These are phyloP conservation scores for Hippoglossus hippoglossus DNA, from an alignment of 2,797 vertebrate species.

Conservation along the genomic window DNA sequence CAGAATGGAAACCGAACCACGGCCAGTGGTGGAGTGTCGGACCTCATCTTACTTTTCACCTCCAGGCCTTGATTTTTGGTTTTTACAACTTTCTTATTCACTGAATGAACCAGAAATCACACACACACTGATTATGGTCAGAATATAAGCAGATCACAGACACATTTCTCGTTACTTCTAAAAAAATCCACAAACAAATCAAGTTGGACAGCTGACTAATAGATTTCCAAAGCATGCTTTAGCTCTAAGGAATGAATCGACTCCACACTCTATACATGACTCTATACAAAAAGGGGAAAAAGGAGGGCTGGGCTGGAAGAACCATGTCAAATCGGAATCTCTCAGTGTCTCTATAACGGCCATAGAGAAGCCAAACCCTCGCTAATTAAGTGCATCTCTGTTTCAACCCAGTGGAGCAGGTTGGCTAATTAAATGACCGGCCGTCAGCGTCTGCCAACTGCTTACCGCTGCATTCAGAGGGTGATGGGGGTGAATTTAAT, in stretches of 20 bases:
- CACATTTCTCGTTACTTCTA: too few relatives aligned
- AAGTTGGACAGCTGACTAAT: neutral
- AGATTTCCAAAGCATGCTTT: conserved; percentile 2
- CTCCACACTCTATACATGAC: neutral
- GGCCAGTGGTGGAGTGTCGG: too few relatives aligned
- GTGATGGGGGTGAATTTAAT: conserved; percentile 69
- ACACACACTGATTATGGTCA: too few relatives aligned
- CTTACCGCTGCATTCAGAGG: conserved; percentile 58
- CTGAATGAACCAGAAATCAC: too few relatives aligned
- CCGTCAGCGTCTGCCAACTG: conserved; percentile 54
- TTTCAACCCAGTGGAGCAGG: conserved; percentile 55
- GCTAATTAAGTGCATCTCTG: conserved; percentile 68
- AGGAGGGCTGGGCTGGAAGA: neutral
- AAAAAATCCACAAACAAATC: too few relatives aligned
- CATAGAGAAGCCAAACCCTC: conserved; percentile 55
- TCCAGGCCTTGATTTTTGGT: too few relatives aligned
- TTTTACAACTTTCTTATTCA: too few relatives aligned
- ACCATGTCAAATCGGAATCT: conserved; percentile 17
- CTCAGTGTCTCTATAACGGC: conserved; percentile 36
- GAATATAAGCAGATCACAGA: too few relatives aligned
- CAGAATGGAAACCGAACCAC: too few relatives aligned
- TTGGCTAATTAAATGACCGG: conserved; percentile 73
- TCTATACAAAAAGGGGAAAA: conserved; percentile 11
- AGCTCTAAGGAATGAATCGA: neutral
- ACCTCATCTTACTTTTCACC: too few relatives aligned